phyloP scores from a whole-genome alignment of 2,888 invertebrate genomes.

The Fissipunctia ypsillon region DNA sequence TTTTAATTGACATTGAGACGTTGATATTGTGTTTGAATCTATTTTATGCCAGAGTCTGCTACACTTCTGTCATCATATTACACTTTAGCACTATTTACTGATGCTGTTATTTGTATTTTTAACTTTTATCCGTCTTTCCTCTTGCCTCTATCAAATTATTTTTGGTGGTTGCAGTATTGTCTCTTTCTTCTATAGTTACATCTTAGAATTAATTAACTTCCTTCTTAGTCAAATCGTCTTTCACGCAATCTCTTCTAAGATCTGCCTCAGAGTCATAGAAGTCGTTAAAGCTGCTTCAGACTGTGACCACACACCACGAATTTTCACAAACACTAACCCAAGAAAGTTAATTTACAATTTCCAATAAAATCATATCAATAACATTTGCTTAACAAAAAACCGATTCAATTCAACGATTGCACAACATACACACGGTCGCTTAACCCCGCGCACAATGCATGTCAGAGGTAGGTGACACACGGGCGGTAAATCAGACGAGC shows the following conservation, averaged over 20 bases:
- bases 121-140: too few relatives aligned
- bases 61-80: not conserved
- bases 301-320: slow-evolving; percentile 39
- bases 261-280: not conserved
- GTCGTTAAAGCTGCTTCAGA: too few relatives aligned
- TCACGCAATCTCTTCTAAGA: not conserved
- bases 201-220: too few relatives aligned
- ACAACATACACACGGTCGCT: slow-evolving; percentile 52
- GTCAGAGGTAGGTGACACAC: slow-evolving; percentile 65
- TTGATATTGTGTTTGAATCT: not conserved
- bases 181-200: too few relatives aligned
- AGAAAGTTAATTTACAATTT: slow-evolving; percentile 39
- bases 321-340: slow-evolving; percentile 23
- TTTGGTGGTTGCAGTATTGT: too few relatives aligned
- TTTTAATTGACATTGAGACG: too few relatives aligned
- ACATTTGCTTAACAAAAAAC: slow-evolving; percentile 45
- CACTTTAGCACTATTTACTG: not conserved
- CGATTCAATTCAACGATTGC: slow-evolving; percentile 53
- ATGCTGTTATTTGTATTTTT: not conserved
- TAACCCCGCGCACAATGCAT: slow-evolving; percentile 62
- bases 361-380: slow-evolving; percentile 42
- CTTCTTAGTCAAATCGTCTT: too few relatives aligned
- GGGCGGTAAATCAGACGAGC: slow-evolving; percentile 72
- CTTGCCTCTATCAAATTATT: too few relatives aligned
- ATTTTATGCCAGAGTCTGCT: not conserved